Base-by-base conservation (phyloP, 2,797 vertebrate genomes). In the Scleropages formosus region DNA sequence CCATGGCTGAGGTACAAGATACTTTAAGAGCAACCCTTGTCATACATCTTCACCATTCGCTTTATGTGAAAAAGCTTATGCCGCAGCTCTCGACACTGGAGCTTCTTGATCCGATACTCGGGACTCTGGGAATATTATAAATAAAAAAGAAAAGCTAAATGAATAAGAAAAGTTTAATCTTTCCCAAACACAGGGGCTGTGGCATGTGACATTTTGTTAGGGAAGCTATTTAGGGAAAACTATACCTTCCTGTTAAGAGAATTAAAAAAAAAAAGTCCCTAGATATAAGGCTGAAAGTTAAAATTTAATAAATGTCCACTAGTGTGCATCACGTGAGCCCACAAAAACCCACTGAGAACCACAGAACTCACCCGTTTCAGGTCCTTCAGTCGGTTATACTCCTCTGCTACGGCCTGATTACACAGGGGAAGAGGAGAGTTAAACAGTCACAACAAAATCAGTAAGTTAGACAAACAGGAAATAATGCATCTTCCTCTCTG, bases 1-100 rank as follows among this genome's bases (percentile, higher is more conserved):
- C 71, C 46, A 58, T 66, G 53, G 31, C 65, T 15, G 24, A 60
- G 62, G 47, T 1, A 51, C 39, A 72, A 39, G 18, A n/a, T 73
- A 13, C n/a, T 58, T 65, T 82, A 91, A 77, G 88, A 89, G 47
- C 90, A 82, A 53, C 85, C 86, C 77, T 89, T 89, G 86, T 95
- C 94, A 0, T 92, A 95, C 75, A 87, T 85, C 81, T 89, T 92
- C 78, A 96, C 94, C 86, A 94, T 85, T 46, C 80, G 82, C 81
- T 96, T 96, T 87, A 96, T 91, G 82, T 95, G 93, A 83, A 93
- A 93, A 44, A 95, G 90, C 78, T 94, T 95, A 76, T 90, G 90
- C 56, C 91, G 84, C 4, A 94, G 88, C 64, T 90, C 89, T 83
- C 89, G 93, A 83, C 84, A 90, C 71, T 88, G 85, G 75, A 75